phyloP scores from a whole-genome alignment of 2,888 invertebrate genomes.

The Polyommatus icarus region DNA sequence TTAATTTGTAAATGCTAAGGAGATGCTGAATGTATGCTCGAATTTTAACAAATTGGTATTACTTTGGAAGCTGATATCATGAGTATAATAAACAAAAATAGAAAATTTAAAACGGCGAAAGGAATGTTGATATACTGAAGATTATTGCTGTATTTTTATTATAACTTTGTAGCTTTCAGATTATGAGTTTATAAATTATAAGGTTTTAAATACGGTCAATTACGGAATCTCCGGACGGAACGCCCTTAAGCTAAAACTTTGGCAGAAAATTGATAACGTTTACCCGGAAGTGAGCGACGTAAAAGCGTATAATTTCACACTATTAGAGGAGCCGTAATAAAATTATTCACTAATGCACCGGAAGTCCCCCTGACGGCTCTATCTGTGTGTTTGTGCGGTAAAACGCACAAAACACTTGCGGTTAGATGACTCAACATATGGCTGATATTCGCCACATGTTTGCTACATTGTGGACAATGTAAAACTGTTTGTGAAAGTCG shows the following conservation, averaged over 20 bases:
- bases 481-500: not conserved
- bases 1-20: too few relatives aligned
- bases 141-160: too few relatives aligned
- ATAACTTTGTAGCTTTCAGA: too few relatives aligned
- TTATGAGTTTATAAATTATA: too few relatives aligned
- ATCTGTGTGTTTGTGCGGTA: conserved; percentile 53
- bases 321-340: conserved; percentile 64
- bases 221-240: too few relatives aligned
- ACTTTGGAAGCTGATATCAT: too few relatives aligned
- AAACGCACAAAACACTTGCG: conserved; percentile 59
- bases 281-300: conserved; percentile 52
- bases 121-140: too few relatives aligned
- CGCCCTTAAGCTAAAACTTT: not conserved
- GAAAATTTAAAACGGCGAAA: too few relatives aligned
- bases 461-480: conserved; percentile 11
- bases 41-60: too few relatives aligned
- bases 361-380: conserved; percentile 71
- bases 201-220: too few relatives aligned
- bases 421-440: conserved; percentile 74
- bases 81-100: too few relatives aligned
- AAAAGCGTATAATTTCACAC: conserved; percentile 61
- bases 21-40: too few relatives aligned
- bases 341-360: conserved; percentile 77
- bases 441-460: conserved; percentile 53
- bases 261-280: conserved; percentile 36